Base-by-base conservation (phyloP, 2,113 vertebrate genomes). In the Nerophis lumbriciformis region DNA sequence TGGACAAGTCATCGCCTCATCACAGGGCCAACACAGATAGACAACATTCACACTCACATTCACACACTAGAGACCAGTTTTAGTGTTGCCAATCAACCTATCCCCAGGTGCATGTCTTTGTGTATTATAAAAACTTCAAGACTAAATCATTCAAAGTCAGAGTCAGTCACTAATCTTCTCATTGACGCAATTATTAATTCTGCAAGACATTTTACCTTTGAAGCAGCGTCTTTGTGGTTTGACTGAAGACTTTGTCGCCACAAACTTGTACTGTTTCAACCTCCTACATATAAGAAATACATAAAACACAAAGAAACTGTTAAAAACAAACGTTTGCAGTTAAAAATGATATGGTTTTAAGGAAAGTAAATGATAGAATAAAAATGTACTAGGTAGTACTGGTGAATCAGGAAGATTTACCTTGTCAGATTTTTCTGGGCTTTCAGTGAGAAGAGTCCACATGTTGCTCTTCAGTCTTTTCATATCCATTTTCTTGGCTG, bases 401-500 rank as follows among this genome's bases (percentile, higher is more conserved):
- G 5, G 42, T 44, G 11, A 45, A 9, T 51, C 15, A 2, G 36
- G 5, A 19, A 15, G 3, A 59, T 21, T 59, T 54, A 90, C 90
- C 88, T 79, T 63, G 5, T 59, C 63, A 21, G 78, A 13, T 48
- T 88, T 87, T 15, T 85, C 82, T 16, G 74, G 77, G 51, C 79
- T 85, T 10, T 87, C 83, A 0, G 85, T 88, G 65, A 99, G 83
- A 39, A 97, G 81, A n/a, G 71, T 80, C 96, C 96, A 99, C 93
- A 97, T 98, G 81, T 45, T 91, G 64, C 55, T 90, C 81, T 99
- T 98, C 10, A 99, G 59, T 38, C 84, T 90, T 80, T 92, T 96
- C 94, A 99, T 95, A 82, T 99, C 95, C 94, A 97, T 97, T 85
- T 91, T 95, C 79, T 97, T 97, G 63, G 94, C 95, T 0, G 83